These are phyloP conservation scores for Mionectes macconnelli DNA, from an alignment of 2,113 vertebrate genomes.

Conservation along the genomic window DNA sequence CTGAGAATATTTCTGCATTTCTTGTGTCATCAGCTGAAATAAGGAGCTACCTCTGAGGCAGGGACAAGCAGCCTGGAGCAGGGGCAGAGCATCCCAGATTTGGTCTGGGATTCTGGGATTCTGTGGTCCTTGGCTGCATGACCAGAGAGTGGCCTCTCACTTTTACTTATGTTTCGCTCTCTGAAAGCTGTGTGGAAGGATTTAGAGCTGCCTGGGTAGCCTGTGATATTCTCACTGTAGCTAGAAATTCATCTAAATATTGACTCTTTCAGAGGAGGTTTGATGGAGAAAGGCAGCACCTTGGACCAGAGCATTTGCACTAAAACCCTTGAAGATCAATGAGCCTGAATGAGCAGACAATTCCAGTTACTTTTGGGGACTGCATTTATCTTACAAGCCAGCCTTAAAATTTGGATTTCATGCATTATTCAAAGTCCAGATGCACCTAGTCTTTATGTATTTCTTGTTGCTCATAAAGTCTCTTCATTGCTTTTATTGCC, in stretches of 20 bases:
- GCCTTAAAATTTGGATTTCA: constrained; percentile 59
- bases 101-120: neutral
- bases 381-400: constrained; percentile 57
- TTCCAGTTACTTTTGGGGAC: constrained; percentile 25
- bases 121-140: neutral
- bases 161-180: neutral
- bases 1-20: neutral
- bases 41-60: neutral
- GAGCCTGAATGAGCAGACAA: constrained; percentile 36
- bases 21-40: neutral
- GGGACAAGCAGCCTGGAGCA: neutral
- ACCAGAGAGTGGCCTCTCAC: neutral
- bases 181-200: neutral
- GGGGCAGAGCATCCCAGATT: rapidly evolving
- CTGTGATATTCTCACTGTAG: neutral
- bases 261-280: neutral
- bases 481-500: constrained; percentile 9
- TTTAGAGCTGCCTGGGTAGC: neutral
- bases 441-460: constrained; percentile 1
- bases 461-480: constrained; percentile 64
- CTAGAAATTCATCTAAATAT: neutral
- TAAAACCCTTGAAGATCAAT: constrained; percentile 63
- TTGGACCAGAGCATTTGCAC: neutral
- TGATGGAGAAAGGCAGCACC: neutral
- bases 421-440: constrained; percentile 70